Base-by-base conservation (phyloP, 1,140 invertebrate species). In the Lordiphosa collinella region DNA sequence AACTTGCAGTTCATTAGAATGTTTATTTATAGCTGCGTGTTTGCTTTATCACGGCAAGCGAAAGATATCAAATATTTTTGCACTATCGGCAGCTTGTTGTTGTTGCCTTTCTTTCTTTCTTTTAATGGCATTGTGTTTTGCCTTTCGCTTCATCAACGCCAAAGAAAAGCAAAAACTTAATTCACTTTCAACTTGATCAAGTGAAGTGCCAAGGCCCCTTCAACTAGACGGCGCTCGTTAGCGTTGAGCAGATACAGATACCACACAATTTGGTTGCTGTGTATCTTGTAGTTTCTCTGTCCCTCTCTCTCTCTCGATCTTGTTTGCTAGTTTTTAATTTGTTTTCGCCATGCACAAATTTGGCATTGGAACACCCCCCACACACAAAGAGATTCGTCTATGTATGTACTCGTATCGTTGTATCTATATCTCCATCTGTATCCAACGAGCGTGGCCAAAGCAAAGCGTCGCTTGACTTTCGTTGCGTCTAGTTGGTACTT, bases 111-210 rank as follows among this genome's bases (percentile, higher is more conserved):
- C 44, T 35, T 68, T 31, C 29, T 22, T 41, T 57, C 47, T 57
- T 47, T 43, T 48, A 49, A 12, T 41, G 47, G 16, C 18, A 60
- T 58, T 50, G 37, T 66, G 58, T 62, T 65, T 44, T 38, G 56
- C 48, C 54, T 68, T 66, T 67, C 66, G 56, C 56, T 51, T 61
- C 35, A 51, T 40, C 58, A 62, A 51, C 48, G 38, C 12, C 43
- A 60, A 66, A 69, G 53, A 76, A 70, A 76, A 70, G 44, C 50
- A 60, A 70, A 76, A 76, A 71, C 58, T 76, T 66, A 76, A 76
- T 76, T 76, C 73, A 76, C 72, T 76, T 76, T 76, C 73, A 76
- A 67, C 72, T 75, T 59, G 60, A 65, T 54, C 57, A 50, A 38
- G 55, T 54, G 51, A 59, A 59, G 55, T 55, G 50, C 56, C 66